A percentile compares a stretch with the other conserved stretches of the same genome.
Conservation (phyloP, 2,888 invertebrate species). For the Tuberolachnus salignus region DNA sequence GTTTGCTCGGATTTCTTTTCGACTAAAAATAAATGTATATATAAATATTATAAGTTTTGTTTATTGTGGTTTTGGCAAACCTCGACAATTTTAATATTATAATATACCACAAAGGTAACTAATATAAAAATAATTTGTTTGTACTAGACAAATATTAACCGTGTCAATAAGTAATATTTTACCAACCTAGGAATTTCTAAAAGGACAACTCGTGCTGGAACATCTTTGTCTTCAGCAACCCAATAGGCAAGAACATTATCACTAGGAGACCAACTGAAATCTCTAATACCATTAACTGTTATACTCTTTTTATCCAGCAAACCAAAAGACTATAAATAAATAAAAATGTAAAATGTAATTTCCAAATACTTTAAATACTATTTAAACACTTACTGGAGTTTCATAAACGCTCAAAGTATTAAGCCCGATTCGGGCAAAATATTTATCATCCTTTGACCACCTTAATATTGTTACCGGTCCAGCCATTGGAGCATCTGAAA, state of each 20-base stretch:
- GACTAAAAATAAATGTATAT: slow-evolving; percentile 62
- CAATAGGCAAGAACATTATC: slow-evolving; percentile 96
- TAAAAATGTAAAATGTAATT: slow-evolving; percentile 7
- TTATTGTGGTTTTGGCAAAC: slow-evolving; percentile 60
- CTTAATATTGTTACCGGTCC: slow-evolving; percentile 85
- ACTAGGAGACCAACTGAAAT: slow-evolving; percentile 98
- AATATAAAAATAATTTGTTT: no score
- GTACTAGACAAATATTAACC: no score
- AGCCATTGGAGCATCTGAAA: slow-evolving; percentile 74
- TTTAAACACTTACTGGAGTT: slow-evolving; percentile 72
- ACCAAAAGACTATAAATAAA: slow-evolving; percentile 75
- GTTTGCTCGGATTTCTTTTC: slow-evolving; percentile 87
- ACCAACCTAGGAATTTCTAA: slow-evolving; percentile 83
- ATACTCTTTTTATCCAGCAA: slow-evolving; percentile 93
- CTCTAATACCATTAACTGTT: slow-evolving; percentile 86
- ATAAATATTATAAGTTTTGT: not conserved
- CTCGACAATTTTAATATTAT: slow-evolving; percentile 81
- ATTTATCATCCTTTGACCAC: slow-evolving; percentile 96
- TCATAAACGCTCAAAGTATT: slow-evolving; percentile 92
- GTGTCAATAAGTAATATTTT: not conserved
- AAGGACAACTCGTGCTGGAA: slow-evolving; percentile 92
- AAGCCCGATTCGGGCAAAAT: slow-evolving; percentile 85
- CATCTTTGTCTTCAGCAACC: slow-evolving; percentile 97
- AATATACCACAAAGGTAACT: no score
- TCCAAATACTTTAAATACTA: not conserved